These are phyloP conservation scores for Meteorus colon DNA, from an alignment of 2,888 invertebrate genomes.

Conservation along the genomic window DNA sequence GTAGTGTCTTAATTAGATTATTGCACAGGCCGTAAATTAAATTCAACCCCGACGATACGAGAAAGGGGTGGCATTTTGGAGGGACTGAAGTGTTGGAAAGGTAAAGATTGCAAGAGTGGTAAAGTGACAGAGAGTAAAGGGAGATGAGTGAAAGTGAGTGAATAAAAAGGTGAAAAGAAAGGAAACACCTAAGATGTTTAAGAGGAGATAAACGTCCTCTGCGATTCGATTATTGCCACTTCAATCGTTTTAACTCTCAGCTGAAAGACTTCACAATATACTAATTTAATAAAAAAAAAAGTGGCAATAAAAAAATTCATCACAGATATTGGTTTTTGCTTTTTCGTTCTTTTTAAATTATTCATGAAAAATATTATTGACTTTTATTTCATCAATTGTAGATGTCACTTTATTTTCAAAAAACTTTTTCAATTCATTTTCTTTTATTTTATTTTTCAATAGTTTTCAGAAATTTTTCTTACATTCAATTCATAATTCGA, in stretches of 20 bases:
- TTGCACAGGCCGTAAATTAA: conserved; percentile 47
- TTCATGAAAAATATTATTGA: no score
- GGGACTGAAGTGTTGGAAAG: background rate
- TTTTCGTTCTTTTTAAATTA: background rate
- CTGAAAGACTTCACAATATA: conserved; percentile 10
- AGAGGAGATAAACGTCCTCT: conserved; percentile 34
- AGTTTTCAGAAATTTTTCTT: no score
- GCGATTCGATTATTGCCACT: conserved; percentile 43
- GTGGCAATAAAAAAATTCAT: background rate
- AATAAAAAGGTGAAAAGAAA: conserved; percentile 5
- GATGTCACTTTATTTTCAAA: no score
- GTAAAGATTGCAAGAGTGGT: background rate
- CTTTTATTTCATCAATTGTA: no score
- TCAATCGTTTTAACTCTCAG: conserved; percentile 8
- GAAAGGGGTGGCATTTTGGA: background rate
- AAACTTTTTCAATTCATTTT: no score
- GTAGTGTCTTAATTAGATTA: conserved; percentile 51
- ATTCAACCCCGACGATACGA: conserved; percentile 41
- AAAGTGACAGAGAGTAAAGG: background rate
- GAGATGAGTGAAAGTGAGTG: background rate
- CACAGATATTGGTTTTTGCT: background rate
- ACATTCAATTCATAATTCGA: no score
- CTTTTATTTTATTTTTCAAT: no score
- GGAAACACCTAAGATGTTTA: conserved; percentile 28
- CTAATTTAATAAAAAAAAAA: conserved; percentile 1